phyloP scores from a whole-genome alignment of 53 echinoderm and acorn worm species.

The Apostichopus leukothele region DNA sequence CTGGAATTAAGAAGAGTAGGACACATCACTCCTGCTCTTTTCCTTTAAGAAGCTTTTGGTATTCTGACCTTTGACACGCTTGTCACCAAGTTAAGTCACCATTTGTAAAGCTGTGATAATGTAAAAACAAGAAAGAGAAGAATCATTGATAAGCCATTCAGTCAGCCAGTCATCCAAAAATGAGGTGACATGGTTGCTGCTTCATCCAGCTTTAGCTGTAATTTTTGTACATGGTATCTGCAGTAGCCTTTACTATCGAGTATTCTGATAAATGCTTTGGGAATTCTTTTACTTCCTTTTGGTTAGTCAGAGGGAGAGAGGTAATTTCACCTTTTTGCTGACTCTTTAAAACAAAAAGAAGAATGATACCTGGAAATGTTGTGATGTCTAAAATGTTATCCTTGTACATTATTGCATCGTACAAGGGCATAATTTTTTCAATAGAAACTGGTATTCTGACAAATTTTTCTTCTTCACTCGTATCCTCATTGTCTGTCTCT shows the following conservation, averaged over 20 bases:
- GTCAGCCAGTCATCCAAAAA: not conserved
- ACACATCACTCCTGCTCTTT: too few species aligned
- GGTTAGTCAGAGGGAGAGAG: not conserved
- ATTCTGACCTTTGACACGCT: too few species aligned
- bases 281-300: not conserved
- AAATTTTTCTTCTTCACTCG: too few species aligned
- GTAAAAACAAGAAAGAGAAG: too few species aligned
- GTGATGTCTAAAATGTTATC: slow-evolving; percentile 45
- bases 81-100: too few species aligned
- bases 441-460: slow-evolving; percentile 47
- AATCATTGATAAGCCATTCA: not conserved
- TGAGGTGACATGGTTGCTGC: not conserved
- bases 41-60: too few species aligned
- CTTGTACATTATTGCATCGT: slow-evolving; percentile 35
- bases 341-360: not conserved
- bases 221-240: slow-evolving; percentile 36
- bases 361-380: slow-evolving; percentile 5
- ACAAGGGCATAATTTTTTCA: slow-evolving; percentile 39
- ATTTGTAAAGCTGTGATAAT: too few species aligned
- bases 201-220: not conserved
- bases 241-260: slow-evolving; percentile 28
- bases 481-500: too few species aligned
- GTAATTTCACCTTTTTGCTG: not conserved
- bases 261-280: slow-evolving; percentile 2
- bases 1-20: too few species aligned